Evolutionary conservation across 2,797 vertebrate genomes (phyloP).

Genomic region (Argya squamiceps): DNA sequence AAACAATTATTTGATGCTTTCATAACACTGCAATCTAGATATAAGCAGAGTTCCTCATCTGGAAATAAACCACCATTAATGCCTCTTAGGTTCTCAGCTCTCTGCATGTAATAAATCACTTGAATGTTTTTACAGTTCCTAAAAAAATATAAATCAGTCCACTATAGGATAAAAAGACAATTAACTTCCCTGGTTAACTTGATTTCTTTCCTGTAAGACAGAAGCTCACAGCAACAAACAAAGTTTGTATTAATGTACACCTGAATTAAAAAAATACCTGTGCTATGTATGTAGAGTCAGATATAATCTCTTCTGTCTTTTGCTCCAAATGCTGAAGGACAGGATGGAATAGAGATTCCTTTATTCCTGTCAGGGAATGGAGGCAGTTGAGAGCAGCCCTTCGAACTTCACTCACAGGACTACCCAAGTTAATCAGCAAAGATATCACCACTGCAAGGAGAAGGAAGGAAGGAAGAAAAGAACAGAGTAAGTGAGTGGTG

Average conservation of each 20-base stretch:
- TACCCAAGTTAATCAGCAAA: slow-evolving; percentile 84
- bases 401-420: slow-evolving; percentile 86
- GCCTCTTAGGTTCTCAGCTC: neutral
- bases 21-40: neutral
- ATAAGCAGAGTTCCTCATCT: neutral
- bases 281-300: slow-evolving; percentile 84
- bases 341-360: slow-evolving; percentile 76
- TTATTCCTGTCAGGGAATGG: slow-evolving; percentile 69
- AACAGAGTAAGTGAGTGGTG: neutral
- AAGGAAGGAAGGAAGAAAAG: neutral
- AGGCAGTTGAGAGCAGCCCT: slow-evolving; percentile 83
- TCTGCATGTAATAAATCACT: neutral
- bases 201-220: neutral
- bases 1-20: neutral
- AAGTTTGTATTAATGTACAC: neutral
- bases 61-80: neutral
- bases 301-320: slow-evolving; percentile 86
- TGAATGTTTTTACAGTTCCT: neutral
- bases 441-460: slow-evolving; percentile 81
- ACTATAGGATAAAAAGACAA: neutral
- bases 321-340: slow-evolving; percentile 80
- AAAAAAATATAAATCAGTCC: neutral
- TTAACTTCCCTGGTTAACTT: neutral
- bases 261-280: slow-evolving; percentile 76
- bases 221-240: neutral